Evolutionary conservation across 1,140 invertebrate genomes (phyloP).

Genomic region (Drosophila orena): DNA sequence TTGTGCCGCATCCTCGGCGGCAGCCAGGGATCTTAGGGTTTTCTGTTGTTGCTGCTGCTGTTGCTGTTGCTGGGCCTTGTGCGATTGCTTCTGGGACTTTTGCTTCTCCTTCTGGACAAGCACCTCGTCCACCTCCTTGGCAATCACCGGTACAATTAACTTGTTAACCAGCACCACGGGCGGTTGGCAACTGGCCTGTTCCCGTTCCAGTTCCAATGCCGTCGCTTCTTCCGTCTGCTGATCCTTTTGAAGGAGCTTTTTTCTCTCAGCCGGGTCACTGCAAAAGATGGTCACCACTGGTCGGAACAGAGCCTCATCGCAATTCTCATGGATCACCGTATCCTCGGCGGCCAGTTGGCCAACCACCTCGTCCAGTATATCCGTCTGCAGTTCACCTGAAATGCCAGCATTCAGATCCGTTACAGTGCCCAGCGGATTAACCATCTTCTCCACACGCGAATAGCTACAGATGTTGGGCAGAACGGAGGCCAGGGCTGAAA

Average conservation of each 20-base stretch:
- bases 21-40: constrained; percentile 84
- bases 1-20: constrained; percentile 58
- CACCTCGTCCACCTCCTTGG: constrained; percentile 84
- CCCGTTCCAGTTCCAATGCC: not conserved
- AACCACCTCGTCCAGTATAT: constrained; percentile 84
- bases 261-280: constrained; percentile 59
- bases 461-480: constrained; percentile 77
- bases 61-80: constrained; percentile 70
- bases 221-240: constrained; percentile 4
- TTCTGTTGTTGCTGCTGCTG: constrained; percentile 40
- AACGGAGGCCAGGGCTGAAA: constrained; percentile 53
- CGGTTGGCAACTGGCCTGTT: constrained; percentile 44
- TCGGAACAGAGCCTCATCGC: constrained; percentile 88
- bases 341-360: constrained; percentile 84
- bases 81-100: constrained; percentile 81
- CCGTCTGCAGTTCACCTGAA: constrained; percentile 86
- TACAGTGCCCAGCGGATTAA: constrained; percentile 90
- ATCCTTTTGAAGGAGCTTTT: constrained; percentile 46
- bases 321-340: constrained; percentile 87
- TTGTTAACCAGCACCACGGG: constrained; percentile 75
- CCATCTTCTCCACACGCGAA: constrained; percentile 86
- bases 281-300: constrained; percentile 86
- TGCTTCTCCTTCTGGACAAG: constrained; percentile 84
- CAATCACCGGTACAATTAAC: constrained; percentile 82
- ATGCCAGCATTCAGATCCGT: constrained; percentile 84